Evolutionary conservation across 2,888 invertebrate genomes (phyloP).

Genomic region (Ichneumoninae sp.): DNA sequence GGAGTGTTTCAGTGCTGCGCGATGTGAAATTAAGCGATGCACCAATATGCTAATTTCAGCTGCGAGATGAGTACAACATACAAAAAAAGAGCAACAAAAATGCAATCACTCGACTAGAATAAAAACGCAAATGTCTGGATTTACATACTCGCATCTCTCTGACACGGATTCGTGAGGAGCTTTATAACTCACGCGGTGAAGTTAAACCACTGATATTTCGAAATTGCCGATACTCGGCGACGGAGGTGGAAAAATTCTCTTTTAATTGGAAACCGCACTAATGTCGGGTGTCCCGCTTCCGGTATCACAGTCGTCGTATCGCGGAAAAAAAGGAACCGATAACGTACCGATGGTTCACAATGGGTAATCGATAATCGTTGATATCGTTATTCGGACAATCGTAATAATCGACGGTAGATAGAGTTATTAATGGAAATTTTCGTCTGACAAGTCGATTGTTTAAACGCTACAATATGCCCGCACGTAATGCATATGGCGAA

Average conservation of each 20-base stretch:
- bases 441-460: slow-evolving; percentile 6
- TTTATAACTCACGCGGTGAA: neutral
- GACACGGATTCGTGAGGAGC: neutral
- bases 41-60: neutral
- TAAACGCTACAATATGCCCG: slow-evolving; percentile 4
- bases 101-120: neutral
- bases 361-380: neutral
- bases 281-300: neutral
- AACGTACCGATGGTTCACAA: neutral
- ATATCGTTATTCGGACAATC: neutral
- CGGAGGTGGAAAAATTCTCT: neutral
- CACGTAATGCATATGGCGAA: slow-evolving; percentile 14
- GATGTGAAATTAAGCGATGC: neutral
- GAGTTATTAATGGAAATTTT: slow-evolving; percentile 30
- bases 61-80: neutral
- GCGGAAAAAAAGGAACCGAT: neutral
- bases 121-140: neutral
- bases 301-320: neutral
- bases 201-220: neutral
- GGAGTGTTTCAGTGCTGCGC: neutral
- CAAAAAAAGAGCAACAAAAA: neutral
- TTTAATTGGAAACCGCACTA: neutral
- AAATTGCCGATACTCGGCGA: neutral
- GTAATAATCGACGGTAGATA: slow-evolving; percentile 1
- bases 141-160: neutral